These are phyloP conservation scores for Pristionchus exspectatus DNA, from an alignment of 2,888 invertebrate genomes.

Conservation along the genomic window DNA sequence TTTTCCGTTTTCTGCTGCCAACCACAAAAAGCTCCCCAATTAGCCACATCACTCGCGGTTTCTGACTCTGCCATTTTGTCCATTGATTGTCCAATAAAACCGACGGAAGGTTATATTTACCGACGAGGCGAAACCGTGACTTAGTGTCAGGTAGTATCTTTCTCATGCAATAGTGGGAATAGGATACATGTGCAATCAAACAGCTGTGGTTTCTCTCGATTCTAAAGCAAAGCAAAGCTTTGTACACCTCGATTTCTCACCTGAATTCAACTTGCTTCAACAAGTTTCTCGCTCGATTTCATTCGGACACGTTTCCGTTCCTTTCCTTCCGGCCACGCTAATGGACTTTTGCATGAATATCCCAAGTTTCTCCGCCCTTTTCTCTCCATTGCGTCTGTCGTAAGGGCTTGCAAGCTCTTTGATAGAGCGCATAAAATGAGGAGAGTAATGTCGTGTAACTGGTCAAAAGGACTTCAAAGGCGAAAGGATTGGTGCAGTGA, in stretches of 20 bases:
- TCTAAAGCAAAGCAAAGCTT: no score
- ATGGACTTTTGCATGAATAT: not conserved
- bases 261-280: not conserved
- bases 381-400: not conserved
- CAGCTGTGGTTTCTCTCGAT: not conserved
- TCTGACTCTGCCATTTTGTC: not conserved
- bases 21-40: conserved; percentile 1
- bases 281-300: conserved; percentile 5
- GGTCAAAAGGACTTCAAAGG: not conserved
- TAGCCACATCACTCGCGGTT: not conserved
- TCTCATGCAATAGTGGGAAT: not conserved
- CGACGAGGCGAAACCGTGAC: not conserved
- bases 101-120: not conserved
- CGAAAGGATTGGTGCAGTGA: not conserved
- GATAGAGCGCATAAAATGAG: not conserved
- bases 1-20: not conserved
- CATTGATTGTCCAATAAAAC: not conserved
- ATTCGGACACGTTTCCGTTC: not conserved
- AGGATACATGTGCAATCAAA: not conserved
- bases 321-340: not conserved
- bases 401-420: not conserved
- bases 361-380: not conserved
- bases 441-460: not conserved
- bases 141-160: not conserved
- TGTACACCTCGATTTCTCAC: not conserved